Evolutionary conservation across 1,140 invertebrate species (phyloP), one percentile per base, ranked within the genome.

Genomic region (Drosophila nigromelanica): DNA sequence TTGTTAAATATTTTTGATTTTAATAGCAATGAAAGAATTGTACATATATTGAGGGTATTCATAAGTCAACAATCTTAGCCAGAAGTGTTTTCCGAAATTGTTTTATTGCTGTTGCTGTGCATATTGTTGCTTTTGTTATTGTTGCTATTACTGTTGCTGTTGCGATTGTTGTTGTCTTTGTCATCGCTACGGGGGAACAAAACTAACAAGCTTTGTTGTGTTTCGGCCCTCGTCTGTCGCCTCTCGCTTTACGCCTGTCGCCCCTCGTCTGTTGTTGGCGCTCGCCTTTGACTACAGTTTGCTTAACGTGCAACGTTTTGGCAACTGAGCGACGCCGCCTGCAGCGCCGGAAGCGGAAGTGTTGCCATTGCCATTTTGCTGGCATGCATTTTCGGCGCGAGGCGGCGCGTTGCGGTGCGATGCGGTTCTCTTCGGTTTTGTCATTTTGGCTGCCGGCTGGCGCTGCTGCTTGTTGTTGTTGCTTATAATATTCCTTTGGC

Each of bases 161-260:
- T 37, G 61, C 35, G 61, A 42, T 50, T 62, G 45, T 39, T 62
- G 45, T 40, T 69, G 55, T 48, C 78, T 64, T 58, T 71, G 51
- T 56, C 70, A 78, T 42, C 69, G 69, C 69, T 85, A 42, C 55
- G 71, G 78, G 70, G 50, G 50, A 24, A 24, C 52, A 82, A 73
- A 83, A 74, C 76, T 89, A 87, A 87, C 79, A 87, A 89, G 85
- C 85, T 87, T 89, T 87, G 79, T 89, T 83, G 79, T 87, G 73
- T 86, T 86, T 66, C 74, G 48, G 27, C 59, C 67, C 47, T 50
- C 51, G 52, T 56, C 33, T 61, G 72, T 61, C 39, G 55, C 27
- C 54, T 12, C 18, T 24, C 10, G 42, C 45, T 61, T 61, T 18
- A 18, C 18, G 18, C 18, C 3, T 24, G 72, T 64, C 33, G 27